Percentiles rank a stretch among this genome's conserved stretches.
These are phyloP conservation scores for Pycnonotus jocosus DNA, from an alignment of 2,113 vertebrate genomes.

Conservation along the genomic window DNA sequence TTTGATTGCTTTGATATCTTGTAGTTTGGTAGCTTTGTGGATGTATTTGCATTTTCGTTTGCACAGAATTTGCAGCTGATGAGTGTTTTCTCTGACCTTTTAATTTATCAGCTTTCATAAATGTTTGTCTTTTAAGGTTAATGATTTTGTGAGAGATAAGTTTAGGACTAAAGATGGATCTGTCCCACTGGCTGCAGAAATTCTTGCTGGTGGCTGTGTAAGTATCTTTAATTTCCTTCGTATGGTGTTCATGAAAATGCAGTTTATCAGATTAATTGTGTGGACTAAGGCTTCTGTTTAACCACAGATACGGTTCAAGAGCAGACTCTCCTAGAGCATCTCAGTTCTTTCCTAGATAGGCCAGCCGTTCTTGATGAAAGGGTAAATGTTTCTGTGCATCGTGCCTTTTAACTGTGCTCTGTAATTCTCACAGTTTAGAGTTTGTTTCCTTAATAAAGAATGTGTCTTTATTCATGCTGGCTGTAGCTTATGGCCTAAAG, in stretches of 20 bases:
- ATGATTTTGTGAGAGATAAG: conserved; percentile 89
- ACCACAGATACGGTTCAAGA: conserved; percentile 46
- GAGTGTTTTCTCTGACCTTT: neutral
- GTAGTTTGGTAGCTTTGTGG: neutral
- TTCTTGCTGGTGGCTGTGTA: conserved; percentile 86
- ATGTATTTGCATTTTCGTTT: neutral
- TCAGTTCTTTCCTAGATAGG: conserved; percentile 54
- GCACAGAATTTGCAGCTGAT: neutral
- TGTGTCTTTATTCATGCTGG: neutral
- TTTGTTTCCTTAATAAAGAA: conserved; percentile 30
- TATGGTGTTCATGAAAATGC: neutral
- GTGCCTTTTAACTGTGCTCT: conserved; percentile 24
- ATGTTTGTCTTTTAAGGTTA: conserved; percentile 76
- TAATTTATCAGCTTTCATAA: conserved; percentile 14
- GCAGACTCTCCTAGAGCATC: conserved; percentile 41
- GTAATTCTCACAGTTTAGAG: neutral
- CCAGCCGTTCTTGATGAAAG: conserved; percentile 33
- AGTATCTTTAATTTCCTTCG: conserved; percentile 65
- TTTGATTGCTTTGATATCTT: neutral
- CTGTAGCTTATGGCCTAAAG: neutral
- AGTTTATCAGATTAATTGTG: neutral
- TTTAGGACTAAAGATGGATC: conserved; percentile 76
- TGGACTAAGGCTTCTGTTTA: conserved; percentile 60
- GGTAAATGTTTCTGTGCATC: conserved; percentile 55
- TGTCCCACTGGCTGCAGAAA: conserved; percentile 78